A percentile compares a stretch with the other conserved stretches of the same genome.
Conservation (phyloP, 2,888 invertebrate species). For the Drosophila diplacantha region DNA sequence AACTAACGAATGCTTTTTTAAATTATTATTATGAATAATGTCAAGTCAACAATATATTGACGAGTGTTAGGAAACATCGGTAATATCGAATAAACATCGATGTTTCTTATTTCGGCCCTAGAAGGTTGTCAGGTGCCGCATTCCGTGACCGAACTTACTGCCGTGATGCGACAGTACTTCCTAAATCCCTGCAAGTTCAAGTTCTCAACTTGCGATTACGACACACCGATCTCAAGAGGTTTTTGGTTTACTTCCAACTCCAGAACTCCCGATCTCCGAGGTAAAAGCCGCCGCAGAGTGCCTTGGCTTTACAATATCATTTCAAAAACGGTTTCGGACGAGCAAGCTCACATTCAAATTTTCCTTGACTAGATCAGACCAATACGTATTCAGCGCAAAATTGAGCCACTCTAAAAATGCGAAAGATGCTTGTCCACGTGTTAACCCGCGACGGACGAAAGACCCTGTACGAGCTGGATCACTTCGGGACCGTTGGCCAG, state of each 20-base stretch:
- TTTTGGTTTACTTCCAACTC: not conserved
- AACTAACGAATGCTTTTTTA: not conserved
- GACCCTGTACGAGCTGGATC: conserved; percentile 49
- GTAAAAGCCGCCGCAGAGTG: not conserved
- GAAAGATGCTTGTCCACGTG: conserved; percentile 48
- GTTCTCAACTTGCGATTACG: too few species aligned
- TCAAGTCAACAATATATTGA: too few species aligned
- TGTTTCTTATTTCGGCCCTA: too few species aligned
- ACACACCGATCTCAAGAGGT: not conserved
- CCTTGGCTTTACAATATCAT: conserved; percentile 1
- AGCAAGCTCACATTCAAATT: conserved; percentile 2
- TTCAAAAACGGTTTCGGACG: conserved; percentile 4
- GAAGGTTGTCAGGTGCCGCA: too few species aligned
- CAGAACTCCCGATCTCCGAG: too few species aligned
- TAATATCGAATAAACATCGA: too few species aligned
- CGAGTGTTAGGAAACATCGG: too few species aligned
- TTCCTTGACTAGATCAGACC: conserved; percentile 1
- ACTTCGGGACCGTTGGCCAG: conserved; percentile 47
- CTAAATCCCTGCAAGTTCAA: too few species aligned
- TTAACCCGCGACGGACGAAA: conserved; percentile 55
- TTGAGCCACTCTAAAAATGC: conserved; percentile 24
- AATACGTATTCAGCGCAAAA: not conserved
- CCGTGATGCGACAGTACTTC: too few species aligned
- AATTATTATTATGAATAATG: not conserved
- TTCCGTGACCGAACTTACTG: too few species aligned